Conservation (phyloP, 2,113 vertebrate species). For the Syrmaticus mikado region DNA sequence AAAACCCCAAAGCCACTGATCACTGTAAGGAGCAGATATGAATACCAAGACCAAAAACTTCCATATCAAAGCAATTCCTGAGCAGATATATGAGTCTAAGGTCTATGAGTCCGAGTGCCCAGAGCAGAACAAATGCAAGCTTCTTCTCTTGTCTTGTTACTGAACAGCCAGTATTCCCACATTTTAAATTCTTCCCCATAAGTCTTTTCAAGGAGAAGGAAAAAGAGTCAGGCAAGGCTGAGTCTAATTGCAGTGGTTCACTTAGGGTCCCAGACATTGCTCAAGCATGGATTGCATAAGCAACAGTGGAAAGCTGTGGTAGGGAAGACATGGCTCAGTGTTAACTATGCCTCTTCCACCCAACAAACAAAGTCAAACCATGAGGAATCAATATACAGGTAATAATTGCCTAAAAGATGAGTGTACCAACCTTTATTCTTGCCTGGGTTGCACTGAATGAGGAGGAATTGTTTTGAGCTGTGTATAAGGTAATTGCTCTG, state of each 20-base stretch:
- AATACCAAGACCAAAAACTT: not conserved
- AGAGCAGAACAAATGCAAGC: not conserved
- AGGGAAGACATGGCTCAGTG: too few relatives aligned
- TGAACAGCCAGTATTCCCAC: not conserved
- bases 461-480: too few relatives aligned
- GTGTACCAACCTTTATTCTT: too few relatives aligned
- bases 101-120: not conserved
- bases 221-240: not conserved
- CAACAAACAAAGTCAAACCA: too few relatives aligned
- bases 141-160: not conserved
- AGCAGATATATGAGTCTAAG: too few relatives aligned
- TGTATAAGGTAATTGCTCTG: too few relatives aligned
- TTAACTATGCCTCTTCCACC: too few relatives aligned
- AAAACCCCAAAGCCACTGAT: fast-evolving
- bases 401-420: too few relatives aligned
- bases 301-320: too few relatives aligned
- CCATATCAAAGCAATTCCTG: not conserved
- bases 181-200: not conserved
- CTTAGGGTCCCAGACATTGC: not conserved
- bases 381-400: too few relatives aligned
- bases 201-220: not conserved
- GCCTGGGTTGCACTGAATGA: too few relatives aligned
- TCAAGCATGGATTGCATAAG: too few relatives aligned
- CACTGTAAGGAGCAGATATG: not conserved
- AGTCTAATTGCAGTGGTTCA: not conserved